These are phyloP conservation scores for Tortricodes alternella DNA, from an alignment of 2,888 invertebrate genomes.

Conservation along the genomic window DNA sequence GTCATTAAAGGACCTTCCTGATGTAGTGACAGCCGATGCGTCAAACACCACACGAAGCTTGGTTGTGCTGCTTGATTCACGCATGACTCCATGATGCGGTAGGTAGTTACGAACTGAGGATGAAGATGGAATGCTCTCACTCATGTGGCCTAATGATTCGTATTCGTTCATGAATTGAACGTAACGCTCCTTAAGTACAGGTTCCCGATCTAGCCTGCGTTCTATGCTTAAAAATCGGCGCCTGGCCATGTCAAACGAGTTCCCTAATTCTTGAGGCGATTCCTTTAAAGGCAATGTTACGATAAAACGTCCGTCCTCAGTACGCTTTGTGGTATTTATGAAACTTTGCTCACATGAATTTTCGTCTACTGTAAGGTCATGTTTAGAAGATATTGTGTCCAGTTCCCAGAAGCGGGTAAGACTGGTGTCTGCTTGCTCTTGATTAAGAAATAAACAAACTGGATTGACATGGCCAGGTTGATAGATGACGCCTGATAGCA, in stretches of 20 bases:
- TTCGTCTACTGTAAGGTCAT: constrained; percentile 31
- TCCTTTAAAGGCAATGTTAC: constrained; percentile 36
- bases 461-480: neutral
- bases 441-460: constrained; percentile 27
- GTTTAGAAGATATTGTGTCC: constrained; percentile 28
- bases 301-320: constrained; percentile 32
- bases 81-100: constrained; percentile 32
- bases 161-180: constrained; percentile 33
- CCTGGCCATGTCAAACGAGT: constrained; percentile 35
- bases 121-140: neutral
- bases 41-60: constrained; percentile 32
- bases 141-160: constrained; percentile 30
- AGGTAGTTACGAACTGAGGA: constrained; percentile 6
- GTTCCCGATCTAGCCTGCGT: constrained; percentile 17
- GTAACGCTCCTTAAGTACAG: constrained; percentile 23
- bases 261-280: constrained; percentile 31
- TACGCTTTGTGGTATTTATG: constrained; percentile 23
- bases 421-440: neutral
- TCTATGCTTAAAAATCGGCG: constrained; percentile 34
- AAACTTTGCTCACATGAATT: constrained; percentile 34
- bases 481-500: constrained; percentile 22
- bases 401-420: constrained; percentile 36
- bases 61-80: constrained; percentile 29
- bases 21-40: constrained; percentile 27
- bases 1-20: constrained; percentile 32